A percentile compares a stretch with the other conserved stretches of the same genome.
Conservation (phyloP, 2,888 invertebrate genomes). For the Parelbella ahira region DNA sequence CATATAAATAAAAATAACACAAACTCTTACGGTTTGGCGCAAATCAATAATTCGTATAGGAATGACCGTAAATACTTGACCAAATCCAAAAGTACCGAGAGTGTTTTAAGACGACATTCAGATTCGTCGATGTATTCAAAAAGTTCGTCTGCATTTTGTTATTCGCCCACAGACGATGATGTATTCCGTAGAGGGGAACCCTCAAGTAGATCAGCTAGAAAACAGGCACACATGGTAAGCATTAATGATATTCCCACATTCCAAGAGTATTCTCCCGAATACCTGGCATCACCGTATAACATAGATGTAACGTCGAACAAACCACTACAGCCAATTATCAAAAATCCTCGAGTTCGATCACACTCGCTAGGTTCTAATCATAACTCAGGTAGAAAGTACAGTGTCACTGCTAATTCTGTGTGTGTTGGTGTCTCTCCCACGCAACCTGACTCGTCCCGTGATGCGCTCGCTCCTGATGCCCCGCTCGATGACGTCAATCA, state of each 20-base stretch:
- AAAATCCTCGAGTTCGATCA: constrained; percentile 57
- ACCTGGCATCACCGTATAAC: constrained; percentile 48
- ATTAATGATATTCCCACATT: constrained; percentile 75
- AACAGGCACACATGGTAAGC: constrained; percentile 63
- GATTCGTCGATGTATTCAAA: constrained; percentile 38
- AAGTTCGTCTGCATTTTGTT: constrained; percentile 11
- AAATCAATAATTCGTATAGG: constrained; percentile 7
- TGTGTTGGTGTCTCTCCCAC: constrained; percentile 80
- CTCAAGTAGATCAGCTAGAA: constrained; percentile 33
- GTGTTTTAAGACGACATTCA: constrained; percentile 45
- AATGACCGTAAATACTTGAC: constrained; percentile 38
- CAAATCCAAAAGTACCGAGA: constrained; percentile 31
- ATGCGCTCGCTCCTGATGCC: constrained; percentile 67
- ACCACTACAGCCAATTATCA: constrained; percentile 60
- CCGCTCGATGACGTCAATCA: constrained; percentile 53
- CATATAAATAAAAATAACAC: constrained; percentile 27
- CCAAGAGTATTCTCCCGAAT: constrained; percentile 72
- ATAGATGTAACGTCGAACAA: constrained; percentile 50
- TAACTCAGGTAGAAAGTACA: constrained; percentile 62
- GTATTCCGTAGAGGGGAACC: constrained; percentile 5
- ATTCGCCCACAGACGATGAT: constrained; percentile 19
- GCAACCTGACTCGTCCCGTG: constrained; percentile 69
- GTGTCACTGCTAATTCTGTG: constrained; percentile 81
- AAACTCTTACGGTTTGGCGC: constrained; percentile 26
- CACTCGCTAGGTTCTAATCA: constrained; percentile 55